Evolutionary conservation across 2,113 vertebrate species (phyloP).

Genomic region (Probosciger aterrimus): DNA sequence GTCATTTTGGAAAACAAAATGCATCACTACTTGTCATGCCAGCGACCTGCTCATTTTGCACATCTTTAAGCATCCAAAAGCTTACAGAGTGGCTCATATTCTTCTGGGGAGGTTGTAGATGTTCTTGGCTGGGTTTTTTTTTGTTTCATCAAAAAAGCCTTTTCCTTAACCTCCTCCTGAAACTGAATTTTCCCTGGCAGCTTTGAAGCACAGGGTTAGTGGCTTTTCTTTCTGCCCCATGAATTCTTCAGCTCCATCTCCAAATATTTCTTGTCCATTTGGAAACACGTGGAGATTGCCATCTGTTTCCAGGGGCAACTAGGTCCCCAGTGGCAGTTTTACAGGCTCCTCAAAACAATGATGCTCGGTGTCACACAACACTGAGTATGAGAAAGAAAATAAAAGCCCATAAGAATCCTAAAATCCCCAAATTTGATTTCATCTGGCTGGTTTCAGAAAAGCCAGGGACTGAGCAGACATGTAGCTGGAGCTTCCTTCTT

Average conservation of each 20-base stretch:
- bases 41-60: not conserved
- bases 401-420: not conserved
- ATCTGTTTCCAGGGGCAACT: constrained; percentile 16
- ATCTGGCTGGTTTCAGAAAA: not conserved
- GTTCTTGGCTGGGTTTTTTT: not conserved
- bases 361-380: not conserved
- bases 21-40: not conserved
- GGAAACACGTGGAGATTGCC: constrained; percentile 8
- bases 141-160: not conserved
- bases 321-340: constrained; percentile 1
- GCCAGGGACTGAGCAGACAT: fast-evolving
- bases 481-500: not conserved
- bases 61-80: not conserved
- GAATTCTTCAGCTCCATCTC: not conserved
- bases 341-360: not conserved
- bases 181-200: not conserved
- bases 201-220: not conserved
- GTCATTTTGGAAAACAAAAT: constrained; percentile 4
- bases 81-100: not conserved
- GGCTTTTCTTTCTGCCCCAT: not conserved
- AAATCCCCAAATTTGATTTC: not conserved
- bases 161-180: not conserved
- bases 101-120: not conserved
- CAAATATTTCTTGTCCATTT: constrained; percentile 14
- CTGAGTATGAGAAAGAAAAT: not conserved